Percentiles rank a stretch among this genome's conserved stretches.
Conservation (phyloP, 2,797 vertebrate species). For the Platalea minor region DNA sequence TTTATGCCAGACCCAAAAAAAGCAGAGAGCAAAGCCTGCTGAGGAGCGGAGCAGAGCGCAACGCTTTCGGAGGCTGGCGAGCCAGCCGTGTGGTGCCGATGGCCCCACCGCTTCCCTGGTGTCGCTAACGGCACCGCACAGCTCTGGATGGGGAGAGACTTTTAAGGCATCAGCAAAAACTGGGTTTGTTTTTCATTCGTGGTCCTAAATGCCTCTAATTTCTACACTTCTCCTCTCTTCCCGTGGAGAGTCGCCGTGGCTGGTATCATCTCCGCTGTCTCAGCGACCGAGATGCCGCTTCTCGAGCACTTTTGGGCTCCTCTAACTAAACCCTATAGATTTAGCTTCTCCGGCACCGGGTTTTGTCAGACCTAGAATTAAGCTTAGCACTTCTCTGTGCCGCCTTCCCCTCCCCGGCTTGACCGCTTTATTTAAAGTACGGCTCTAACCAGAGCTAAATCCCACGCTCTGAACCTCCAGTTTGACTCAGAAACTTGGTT, state of each 20-base stretch:
- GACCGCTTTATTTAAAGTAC: not conserved
- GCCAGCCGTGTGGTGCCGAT: accelerated
- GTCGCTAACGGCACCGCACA: accelerated
- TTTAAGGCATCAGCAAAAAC: not conserved
- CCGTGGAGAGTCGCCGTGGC: not conserved
- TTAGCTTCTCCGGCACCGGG: not conserved
- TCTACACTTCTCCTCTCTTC: not conserved
- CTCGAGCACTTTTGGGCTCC: not conserved
- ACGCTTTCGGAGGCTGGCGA: not conserved
- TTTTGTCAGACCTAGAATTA: not conserved
- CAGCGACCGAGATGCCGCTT: not conserved
- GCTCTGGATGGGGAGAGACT: not conserved
- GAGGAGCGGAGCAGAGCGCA: not conserved
- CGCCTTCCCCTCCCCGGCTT: not conserved
- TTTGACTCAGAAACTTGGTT: not conserved
- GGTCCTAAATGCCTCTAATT: not conserved
- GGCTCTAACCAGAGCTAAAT: not conserved
- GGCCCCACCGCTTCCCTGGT: not conserved
- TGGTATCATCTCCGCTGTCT: not conserved
- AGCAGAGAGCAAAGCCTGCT: not conserved
- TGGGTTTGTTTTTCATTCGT: not conserved
- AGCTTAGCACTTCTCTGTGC: not conserved
- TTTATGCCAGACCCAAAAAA: not conserved
- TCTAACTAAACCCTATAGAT: not conserved
- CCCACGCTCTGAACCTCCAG: not conserved